These are phyloP conservation scores for Unio delphinus DNA, from an alignment of 2,888 invertebrate genomes.

Conservation along the genomic window DNA sequence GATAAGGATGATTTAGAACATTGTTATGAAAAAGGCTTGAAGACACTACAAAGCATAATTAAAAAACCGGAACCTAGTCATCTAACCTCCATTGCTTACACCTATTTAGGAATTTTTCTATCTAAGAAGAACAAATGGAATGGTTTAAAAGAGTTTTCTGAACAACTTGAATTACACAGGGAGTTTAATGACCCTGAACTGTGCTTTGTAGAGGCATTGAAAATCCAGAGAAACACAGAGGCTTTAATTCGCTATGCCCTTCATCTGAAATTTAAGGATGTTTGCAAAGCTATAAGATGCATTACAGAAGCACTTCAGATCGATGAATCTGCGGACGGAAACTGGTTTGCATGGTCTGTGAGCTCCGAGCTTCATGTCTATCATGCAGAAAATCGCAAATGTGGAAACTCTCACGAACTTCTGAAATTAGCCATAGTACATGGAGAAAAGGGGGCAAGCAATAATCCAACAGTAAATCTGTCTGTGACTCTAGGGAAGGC, in stretches of 20 bases:
- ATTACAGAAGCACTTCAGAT: too few species aligned
- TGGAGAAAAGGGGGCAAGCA: background rate
- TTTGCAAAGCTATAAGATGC: background rate
- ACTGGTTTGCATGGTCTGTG: too few species aligned
- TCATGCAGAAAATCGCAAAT: too few species aligned
- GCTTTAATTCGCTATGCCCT: conserved; percentile 1
- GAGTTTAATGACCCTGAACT: too few species aligned
- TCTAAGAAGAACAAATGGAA: background rate
- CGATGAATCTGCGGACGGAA: too few species aligned
- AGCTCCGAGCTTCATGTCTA: too few species aligned
- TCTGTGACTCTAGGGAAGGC: background rate
- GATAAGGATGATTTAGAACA: background rate
- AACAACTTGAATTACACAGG: background rate
- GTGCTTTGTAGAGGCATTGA: too few species aligned
- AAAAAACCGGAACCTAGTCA: too few species aligned
- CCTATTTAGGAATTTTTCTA: background rate
- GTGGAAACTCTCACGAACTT: too few species aligned
- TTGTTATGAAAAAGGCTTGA: too few species aligned
- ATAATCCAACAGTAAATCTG: background rate
- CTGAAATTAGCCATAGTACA: background rate
- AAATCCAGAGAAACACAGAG: background rate
- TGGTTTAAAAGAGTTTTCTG: too few species aligned
- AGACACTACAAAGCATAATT: too few species aligned
- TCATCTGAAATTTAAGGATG: background rate
- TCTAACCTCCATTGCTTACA: background rate